A percentile compares a stretch with the other conserved stretches of the same genome.
These are phyloP conservation scores for Iguana delicatissima DNA, from an alignment of 2,797 vertebrate species.

Conservation along the genomic window DNA sequence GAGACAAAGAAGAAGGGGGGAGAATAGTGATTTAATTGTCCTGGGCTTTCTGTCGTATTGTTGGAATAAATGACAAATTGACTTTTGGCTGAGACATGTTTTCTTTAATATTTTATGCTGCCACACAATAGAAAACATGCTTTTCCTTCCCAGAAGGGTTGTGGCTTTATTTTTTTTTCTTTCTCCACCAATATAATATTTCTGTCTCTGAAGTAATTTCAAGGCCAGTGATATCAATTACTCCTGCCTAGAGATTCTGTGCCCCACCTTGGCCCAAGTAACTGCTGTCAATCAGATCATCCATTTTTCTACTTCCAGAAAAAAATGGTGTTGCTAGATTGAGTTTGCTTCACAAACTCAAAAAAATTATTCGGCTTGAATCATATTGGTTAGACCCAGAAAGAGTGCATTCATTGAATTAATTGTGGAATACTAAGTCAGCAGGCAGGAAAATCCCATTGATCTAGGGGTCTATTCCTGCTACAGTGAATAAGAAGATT, in stretches of 20 bases:
- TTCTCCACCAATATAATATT: neutral
- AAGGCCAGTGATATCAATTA: neutral
- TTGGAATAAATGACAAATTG: slow-evolving; percentile 41
- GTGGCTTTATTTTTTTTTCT: neutral
- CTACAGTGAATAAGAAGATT: too few relatives aligned
- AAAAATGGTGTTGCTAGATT: neutral
- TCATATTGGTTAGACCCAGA: too few relatives aligned
- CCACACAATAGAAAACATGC: slow-evolving; percentile 13
- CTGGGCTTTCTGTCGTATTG: neutral
- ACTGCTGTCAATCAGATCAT: neutral
- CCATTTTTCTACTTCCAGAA: neutral
- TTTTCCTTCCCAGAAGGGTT: neutral
- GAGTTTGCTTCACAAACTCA: neutral
- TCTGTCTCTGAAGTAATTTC: neutral
- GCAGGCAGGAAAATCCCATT: too few relatives aligned
- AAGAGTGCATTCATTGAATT: too few relatives aligned
- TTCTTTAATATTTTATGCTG: slow-evolving; percentile 21
- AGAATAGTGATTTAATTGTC: slow-evolving; percentile 13
- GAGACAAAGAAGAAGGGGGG: neutral
- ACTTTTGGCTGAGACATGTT: slow-evolving; percentile 22
- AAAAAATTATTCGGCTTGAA: too few relatives aligned
- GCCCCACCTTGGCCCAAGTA: too few relatives aligned
- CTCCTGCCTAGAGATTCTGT: neutral
- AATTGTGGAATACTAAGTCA: too few relatives aligned
- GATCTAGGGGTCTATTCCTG: too few relatives aligned